Percentiles rank a stretch among this genome's conserved stretches.
Evolutionary conservation across 2,888 invertebrate species (phyloP).

Genomic region (Thera britannica): DNA sequence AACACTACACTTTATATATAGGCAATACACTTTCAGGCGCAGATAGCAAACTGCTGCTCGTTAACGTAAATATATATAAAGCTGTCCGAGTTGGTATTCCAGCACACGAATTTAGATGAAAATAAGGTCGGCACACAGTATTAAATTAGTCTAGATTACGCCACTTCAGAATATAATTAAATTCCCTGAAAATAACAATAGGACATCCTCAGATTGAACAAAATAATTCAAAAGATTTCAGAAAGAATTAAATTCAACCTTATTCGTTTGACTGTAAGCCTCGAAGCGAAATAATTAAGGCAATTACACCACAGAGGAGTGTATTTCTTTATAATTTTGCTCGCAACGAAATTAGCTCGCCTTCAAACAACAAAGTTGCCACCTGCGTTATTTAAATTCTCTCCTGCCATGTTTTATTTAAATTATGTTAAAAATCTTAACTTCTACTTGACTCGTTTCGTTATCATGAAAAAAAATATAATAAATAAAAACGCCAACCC

Average conservation of each 20-base stretch:
- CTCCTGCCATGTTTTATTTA: constrained; percentile 18
- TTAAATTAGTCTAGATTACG: background rate
- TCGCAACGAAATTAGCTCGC: constrained; percentile 17
- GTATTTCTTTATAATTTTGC: constrained; percentile 25
- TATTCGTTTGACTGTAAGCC: background rate
- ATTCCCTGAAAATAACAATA: background rate
- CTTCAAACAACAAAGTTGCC: constrained; percentile 21
- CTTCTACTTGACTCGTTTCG: background rate
- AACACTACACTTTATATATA: background rate
- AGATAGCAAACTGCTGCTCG: background rate
- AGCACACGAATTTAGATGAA: constrained; percentile 4
- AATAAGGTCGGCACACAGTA: background rate
- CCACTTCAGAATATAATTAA: background rate
- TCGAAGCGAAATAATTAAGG: constrained; percentile 20
- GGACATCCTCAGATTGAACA: background rate
- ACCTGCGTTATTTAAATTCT: constrained; percentile 24
- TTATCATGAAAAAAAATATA: too few relatives aligned
- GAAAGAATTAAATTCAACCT: background rate
- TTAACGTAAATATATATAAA: constrained; percentile 1
- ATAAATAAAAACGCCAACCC: too few relatives aligned
- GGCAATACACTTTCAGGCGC: constrained; percentile 9
- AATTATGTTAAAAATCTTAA: constrained; percentile 3
- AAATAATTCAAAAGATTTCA: background rate
- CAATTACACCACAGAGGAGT: constrained; percentile 11
- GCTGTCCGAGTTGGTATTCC: constrained; percentile 9